These are phyloP conservation scores for Alligator sinensis DNA, from an alignment of 2,113 vertebrate genomes.

Conservation along the genomic window DNA sequence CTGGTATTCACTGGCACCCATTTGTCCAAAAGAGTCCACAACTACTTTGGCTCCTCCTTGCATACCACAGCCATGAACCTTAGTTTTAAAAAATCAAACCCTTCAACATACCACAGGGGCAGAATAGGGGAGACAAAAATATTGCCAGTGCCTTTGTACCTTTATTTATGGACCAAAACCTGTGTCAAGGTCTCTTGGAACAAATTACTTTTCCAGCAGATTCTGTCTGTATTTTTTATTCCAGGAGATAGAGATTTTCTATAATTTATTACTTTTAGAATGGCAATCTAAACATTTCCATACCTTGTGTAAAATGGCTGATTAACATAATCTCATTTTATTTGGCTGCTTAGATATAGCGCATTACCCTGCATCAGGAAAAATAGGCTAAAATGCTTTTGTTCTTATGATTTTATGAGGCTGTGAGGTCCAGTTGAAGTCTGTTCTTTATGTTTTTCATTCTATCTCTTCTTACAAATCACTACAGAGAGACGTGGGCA, in stretches of 20 bases:
- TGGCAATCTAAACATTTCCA: neutral
- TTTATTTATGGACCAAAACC: neutral
- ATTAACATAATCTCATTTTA: neutral
- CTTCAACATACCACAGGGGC: no score
- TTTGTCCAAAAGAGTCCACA: no score
- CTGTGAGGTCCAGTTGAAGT: neutral
- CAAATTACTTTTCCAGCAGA: neutral
- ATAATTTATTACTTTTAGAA: neutral
- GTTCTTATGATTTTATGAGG: neutral
- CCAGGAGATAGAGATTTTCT: neutral
- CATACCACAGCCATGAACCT: no score
- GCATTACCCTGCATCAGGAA: neutral
- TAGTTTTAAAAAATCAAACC: no score
- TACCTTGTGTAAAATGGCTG: neutral
- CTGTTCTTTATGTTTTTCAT: neutral
- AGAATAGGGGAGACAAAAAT: no score
- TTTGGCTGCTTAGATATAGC: neutral
- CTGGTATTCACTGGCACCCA: no score
- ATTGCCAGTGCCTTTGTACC: neutral
- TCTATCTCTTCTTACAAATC: neutral
- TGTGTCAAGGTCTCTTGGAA: neutral
- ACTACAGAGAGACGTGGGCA: neutral
- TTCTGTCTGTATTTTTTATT: neutral
- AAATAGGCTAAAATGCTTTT: neutral
- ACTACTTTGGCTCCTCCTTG: no score